Conservation (phyloP, 2,888 invertebrate genomes). For the Lasioglossum marginatum region DNA sequence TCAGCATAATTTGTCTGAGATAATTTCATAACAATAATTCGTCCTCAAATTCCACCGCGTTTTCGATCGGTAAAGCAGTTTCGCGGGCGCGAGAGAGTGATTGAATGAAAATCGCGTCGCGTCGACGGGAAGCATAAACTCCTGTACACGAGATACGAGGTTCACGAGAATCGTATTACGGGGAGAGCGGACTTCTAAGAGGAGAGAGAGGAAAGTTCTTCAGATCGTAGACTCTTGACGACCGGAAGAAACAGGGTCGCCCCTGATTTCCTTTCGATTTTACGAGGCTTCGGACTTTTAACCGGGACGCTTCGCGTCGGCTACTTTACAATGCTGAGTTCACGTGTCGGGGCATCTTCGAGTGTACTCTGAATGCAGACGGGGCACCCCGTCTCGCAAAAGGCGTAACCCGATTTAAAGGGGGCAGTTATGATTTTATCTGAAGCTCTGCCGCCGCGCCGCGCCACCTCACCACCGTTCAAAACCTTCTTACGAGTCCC, state of each 20-base stretch:
- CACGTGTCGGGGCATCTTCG: slow-evolving; percentile 27
- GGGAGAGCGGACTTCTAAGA: not conserved
- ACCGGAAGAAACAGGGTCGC: slow-evolving; percentile 10
- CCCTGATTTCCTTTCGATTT: slow-evolving; percentile 25
- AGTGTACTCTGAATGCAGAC: not conserved
- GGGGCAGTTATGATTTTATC: slow-evolving; percentile 49
- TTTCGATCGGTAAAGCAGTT: not conserved
- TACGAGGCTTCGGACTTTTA: slow-evolving; percentile 15
- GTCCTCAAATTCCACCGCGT: not conserved
- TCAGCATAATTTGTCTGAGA: too few species aligned
- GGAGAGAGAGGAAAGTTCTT: not conserved
- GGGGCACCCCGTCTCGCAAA: not conserved
- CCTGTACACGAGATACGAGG: not conserved
- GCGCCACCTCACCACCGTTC: not conserved
- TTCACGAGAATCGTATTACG: not conserved
- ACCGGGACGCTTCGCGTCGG: not conserved
- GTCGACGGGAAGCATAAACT: not conserved
- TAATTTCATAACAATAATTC: too few species aligned
- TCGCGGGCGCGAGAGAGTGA: not conserved
- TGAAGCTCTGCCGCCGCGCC: not conserved
- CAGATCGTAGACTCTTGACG: too few species aligned
- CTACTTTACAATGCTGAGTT: slow-evolving; percentile 28
- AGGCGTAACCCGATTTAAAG: slow-evolving; percentile 30
- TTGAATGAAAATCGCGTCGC: not conserved
- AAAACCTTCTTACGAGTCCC: slow-evolving; percentile 31